These are phyloP conservation scores for Solenopsis fugax DNA, from an alignment of 1,140 invertebrate species.

Conservation along the genomic window DNA sequence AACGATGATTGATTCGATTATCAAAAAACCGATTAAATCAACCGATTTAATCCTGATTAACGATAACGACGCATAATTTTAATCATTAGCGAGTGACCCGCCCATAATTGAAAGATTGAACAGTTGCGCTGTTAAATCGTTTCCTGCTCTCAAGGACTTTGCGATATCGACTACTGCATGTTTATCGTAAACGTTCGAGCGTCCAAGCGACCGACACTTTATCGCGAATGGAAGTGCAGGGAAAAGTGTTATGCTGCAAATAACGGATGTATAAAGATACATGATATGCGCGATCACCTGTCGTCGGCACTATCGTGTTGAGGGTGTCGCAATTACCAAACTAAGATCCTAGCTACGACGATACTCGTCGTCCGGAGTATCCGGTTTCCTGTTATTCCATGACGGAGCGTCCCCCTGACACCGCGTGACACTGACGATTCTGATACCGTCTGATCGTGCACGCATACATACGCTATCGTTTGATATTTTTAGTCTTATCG, in stretches of 20 bases:
- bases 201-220: conserved; percentile 14
- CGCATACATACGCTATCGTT: conserved; percentile 6
- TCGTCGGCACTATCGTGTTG: conserved; percentile 59
- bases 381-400: conserved; percentile 78
- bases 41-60: not conserved
- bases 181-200: conserved; percentile 29
- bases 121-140: not conserved
- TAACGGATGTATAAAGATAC: conserved; percentile 80
- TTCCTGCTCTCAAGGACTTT: conserved; percentile 39
- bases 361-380: conserved; percentile 57
- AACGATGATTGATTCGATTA: not conserved
- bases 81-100: conserved; percentile 4
- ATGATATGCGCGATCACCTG: conserved; percentile 80
- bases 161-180: conserved; percentile 49
- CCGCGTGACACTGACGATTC: conserved; percentile 61
- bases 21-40: not conserved
- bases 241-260: conserved; percentile 70
- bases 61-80: conserved; percentile 19
- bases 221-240: conserved; percentile 30
- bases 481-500: conserved; percentile 66
- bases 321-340: conserved; percentile 78
- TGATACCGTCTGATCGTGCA: conserved; percentile 42
- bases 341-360: conserved; percentile 61
- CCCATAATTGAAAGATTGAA: not conserved
- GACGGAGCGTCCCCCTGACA: conserved; percentile 38